Evolutionary conservation across 2,888 invertebrate genomes (phyloP).

Genomic region (Acleris emargana): DNA sequence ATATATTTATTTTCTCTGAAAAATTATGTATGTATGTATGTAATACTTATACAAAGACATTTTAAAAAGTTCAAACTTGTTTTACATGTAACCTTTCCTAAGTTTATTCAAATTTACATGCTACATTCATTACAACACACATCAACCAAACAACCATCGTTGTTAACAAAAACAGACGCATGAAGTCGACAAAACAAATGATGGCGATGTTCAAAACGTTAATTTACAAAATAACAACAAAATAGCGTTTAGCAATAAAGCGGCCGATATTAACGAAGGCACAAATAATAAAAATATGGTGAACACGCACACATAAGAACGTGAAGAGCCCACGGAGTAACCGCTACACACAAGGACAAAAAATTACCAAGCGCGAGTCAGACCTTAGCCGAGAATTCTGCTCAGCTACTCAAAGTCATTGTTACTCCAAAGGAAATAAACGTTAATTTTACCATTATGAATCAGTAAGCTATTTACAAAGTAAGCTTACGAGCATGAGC

Average conservation of each 20-base stretch:
- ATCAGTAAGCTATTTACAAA: not conserved
- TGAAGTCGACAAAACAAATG: constrained; percentile 10
- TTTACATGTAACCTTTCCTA: constrained; percentile 7
- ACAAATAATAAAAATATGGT: constrained; percentile 56
- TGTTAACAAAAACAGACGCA: not conserved
- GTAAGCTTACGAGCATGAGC: not conserved
- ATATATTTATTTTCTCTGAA: no score
- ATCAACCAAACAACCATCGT: no score
- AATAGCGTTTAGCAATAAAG: constrained; percentile 49
- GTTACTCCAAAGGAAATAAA: no score
- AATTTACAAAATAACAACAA: constrained; percentile 24
- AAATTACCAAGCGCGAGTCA: constrained; percentile 47
- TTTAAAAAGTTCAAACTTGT: not conserved
- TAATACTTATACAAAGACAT: no score
- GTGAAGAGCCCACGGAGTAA: constrained; percentile 48
- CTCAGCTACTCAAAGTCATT: no score
- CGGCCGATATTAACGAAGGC: constrained; percentile 51
- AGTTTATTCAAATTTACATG: constrained; percentile 9
- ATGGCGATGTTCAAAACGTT: constrained; percentile 4
- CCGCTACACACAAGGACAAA: constrained; percentile 55
- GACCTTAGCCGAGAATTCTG: constrained; percentile 10
- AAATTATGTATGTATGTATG: no score
- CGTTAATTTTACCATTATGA: not conserved
- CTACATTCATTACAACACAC: constrained; percentile 2
- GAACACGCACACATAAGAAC: constrained; percentile 54